These are phyloP conservation scores for Halichoerus grypus DNA, from an alignment of 2,113 vertebrate genomes.

Conservation along the genomic window DNA sequence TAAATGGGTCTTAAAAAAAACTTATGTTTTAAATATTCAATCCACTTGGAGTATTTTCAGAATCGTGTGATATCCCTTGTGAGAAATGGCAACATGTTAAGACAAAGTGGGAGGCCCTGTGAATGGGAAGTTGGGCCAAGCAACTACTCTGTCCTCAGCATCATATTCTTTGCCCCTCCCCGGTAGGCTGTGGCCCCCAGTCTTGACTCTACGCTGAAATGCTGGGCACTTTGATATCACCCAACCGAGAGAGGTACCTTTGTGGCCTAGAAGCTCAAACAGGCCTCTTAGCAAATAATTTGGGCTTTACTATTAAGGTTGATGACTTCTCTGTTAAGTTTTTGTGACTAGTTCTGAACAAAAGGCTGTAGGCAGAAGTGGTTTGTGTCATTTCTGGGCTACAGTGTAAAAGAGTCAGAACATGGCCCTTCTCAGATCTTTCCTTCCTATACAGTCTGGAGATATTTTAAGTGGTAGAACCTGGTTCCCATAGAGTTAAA, in stretches of 20 bases:
- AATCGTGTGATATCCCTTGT: neutral
- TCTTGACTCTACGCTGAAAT: neutral
- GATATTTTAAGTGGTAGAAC: neutral
- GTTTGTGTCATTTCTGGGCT: neutral
- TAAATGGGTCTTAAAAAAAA: neutral
- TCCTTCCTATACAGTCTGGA: neutral
- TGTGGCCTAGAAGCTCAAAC: neutral
- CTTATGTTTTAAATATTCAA: neutral
- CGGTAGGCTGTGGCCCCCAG: neutral
- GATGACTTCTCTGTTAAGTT: neutral
- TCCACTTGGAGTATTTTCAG: neutral
- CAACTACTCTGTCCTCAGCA: neutral
- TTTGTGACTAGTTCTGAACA: neutral
- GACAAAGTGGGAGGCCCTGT: neutral
- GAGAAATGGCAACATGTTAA: slow-evolving; percentile 12
- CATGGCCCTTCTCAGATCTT: neutral
- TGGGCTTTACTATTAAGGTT: neutral
- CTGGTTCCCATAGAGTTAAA: neutral
- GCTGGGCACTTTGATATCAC: neutral
- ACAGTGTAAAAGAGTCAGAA: neutral
- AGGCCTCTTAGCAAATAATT: neutral
- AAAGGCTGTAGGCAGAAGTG: neutral
- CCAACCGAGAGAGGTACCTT: neutral
- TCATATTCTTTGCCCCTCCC: neutral
- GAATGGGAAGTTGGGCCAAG: neutral